A percentile compares a stretch with the other conserved stretches of the same genome.
Conservation (phyloP, 2,797 vertebrate genomes). For the Melanotaenia maccullochi region DNA sequence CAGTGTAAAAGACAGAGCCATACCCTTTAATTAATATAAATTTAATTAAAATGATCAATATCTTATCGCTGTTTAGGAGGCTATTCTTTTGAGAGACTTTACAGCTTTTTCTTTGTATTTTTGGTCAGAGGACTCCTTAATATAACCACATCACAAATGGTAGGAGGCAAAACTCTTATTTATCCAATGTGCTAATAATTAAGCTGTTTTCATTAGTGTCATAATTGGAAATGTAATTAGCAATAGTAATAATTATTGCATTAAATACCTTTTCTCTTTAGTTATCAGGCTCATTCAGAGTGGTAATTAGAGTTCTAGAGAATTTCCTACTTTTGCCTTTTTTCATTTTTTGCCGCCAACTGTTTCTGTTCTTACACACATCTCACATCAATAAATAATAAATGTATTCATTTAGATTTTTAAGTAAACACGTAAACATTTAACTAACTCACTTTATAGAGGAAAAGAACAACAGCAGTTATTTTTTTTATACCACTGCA, state of each 20-base stretch:
- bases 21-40: not conserved
- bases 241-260: slow-evolving; percentile 84
- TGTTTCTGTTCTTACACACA: slow-evolving; percentile 45
- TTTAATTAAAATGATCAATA: slow-evolving; percentile 14
- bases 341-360: slow-evolving; percentile 67
- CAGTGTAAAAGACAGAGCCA: not conserved
- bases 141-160: slow-evolving; percentile 63
- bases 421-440: slow-evolving; percentile 49
- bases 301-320: slow-evolving; percentile 79
- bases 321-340: slow-evolving; percentile 77
- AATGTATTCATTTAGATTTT: slow-evolving; percentile 35
- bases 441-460: slow-evolving; percentile 11
- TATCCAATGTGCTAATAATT: slow-evolving; percentile 79
- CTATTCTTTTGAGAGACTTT: slow-evolving; percentile 8
- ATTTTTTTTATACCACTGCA: not conserved
- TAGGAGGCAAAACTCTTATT: slow-evolving; percentile 72
- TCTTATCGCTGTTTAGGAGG: slow-evolving; percentile 12
- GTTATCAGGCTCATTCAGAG: slow-evolving; percentile 80
- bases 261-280: slow-evolving; percentile 84
- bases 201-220: slow-evolving; percentile 85
- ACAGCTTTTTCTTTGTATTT: slow-evolving; percentile 27
- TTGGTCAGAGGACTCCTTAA: slow-evolving; percentile 53
- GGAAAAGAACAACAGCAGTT: not conserved
- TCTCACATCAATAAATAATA: slow-evolving; percentile 49
- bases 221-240: slow-evolving; percentile 88